A percentile compares a stretch with the other conserved stretches of the same genome.
Conservation (phyloP, 2,888 invertebrate genomes). For the Arctia plantaginis region DNA sequence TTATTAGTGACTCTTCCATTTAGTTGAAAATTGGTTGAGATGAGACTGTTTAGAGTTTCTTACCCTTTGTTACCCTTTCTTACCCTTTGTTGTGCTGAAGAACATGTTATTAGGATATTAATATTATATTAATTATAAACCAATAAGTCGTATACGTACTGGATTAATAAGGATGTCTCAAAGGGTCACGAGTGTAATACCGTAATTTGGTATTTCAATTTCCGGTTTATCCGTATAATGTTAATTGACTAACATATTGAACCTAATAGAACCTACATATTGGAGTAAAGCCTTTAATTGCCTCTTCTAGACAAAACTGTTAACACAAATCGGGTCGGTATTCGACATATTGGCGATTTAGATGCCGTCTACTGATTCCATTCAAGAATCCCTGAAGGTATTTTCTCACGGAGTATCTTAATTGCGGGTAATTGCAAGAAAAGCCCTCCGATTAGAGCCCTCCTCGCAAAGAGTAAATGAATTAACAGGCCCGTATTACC, state of each 20-base stretch:
- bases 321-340: conserved; percentile 40
- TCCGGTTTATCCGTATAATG: conserved; percentile 41
- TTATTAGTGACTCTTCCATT: too few relatives aligned
- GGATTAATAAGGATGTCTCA: not conserved
- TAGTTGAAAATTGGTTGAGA: too few relatives aligned
- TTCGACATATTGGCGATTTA: conserved; percentile 56
- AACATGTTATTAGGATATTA: not conserved
- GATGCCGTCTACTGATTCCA: conserved; percentile 53
- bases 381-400: conserved; percentile 58
- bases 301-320: conserved; percentile 54
- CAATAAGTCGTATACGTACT: not conserved
- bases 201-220: conserved; percentile 30
- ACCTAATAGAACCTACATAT: conserved; percentile 41
- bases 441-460: conserved; percentile 79
- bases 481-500: conserved; percentile 78
- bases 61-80: too few relatives aligned
- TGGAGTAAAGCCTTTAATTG: conserved; percentile 61
- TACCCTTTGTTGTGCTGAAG: too few relatives aligned
- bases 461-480: conserved; percentile 81
- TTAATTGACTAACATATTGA: conserved; percentile 35
- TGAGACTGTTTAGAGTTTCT: not conserved
- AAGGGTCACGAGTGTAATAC: conserved; percentile 18
- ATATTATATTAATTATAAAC: not conserved
- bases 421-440: conserved; percentile 84
- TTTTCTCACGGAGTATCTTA: conserved; percentile 78